phyloP scores from a whole-genome alignment of 2,888 invertebrate genomes.

The Zhuqinia jingwanae region DNA sequence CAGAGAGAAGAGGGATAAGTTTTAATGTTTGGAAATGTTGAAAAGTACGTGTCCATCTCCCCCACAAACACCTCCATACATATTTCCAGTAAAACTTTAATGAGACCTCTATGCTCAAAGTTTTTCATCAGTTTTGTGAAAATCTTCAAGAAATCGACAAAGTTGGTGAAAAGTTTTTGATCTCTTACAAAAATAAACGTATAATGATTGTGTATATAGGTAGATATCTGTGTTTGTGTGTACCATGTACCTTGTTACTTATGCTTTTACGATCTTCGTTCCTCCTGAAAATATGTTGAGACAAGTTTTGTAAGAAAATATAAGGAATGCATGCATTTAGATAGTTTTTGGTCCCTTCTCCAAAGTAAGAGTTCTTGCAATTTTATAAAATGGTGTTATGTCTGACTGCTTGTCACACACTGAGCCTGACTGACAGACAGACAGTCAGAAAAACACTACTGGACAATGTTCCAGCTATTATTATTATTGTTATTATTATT shows the following conservation, averaged over 20 bases:
- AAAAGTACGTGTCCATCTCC: not conserved
- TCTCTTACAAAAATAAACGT: not conserved
- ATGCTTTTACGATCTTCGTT: too few species aligned
- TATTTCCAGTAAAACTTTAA: not conserved
- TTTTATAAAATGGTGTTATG: not conserved
- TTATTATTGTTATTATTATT: too few species aligned
- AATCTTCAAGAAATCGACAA: constrained; percentile 27
- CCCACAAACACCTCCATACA: not conserved
- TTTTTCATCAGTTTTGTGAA: not conserved
- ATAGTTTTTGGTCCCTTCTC: constrained; percentile 32
- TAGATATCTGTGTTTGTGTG: too few species aligned
- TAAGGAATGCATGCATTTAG: not conserved
- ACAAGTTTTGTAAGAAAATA: too few species aligned
- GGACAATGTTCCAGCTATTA: too few species aligned
- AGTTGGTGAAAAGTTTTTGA: constrained; percentile 14
- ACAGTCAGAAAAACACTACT: too few species aligned
- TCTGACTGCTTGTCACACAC: not conserved
- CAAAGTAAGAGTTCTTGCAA: constrained; percentile 9
- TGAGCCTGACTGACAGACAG: not conserved
- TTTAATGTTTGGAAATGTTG: constrained; percentile 1
- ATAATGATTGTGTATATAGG: too few species aligned
- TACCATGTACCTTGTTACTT: not conserved
- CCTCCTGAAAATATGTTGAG: too few species aligned
- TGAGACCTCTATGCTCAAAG: not conserved
- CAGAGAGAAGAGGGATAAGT: not conserved